phyloP scores from a whole-genome alignment of 2,797 vertebrate species.

The Enteromius radiatus region DNA sequence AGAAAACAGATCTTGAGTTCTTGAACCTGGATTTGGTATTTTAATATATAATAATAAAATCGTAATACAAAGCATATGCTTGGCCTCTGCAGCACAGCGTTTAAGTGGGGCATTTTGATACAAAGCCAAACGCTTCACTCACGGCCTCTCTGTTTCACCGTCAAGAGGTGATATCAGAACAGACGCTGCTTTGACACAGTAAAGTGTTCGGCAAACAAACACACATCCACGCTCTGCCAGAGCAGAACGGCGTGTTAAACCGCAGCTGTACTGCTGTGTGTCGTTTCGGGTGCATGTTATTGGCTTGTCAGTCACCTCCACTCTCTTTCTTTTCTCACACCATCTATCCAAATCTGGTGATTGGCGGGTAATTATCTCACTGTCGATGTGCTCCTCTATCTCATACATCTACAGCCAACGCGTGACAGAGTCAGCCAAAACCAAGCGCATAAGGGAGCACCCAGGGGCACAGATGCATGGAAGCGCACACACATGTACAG shows the following conservation, averaged over 20 bases:
- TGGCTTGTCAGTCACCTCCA: constrained; percentile 40
- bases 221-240: constrained; percentile 11
- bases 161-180: constrained; percentile 30
- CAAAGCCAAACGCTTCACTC: constrained; percentile 45
- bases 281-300: constrained; percentile 22
- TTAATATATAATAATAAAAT: constrained; percentile 56
- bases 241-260: constrained; percentile 18
- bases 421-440: constrained; percentile 43
- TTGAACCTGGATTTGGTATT: constrained; percentile 52
- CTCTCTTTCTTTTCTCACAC: constrained; percentile 11
- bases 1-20: constrained; percentile 30
- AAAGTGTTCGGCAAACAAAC: constrained; percentile 32
- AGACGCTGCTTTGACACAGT: constrained; percentile 32
- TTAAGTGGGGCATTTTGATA: constrained; percentile 34
- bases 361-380: constrained; percentile 59
- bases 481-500: constrained; percentile 2
- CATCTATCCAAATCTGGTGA: constrained; percentile 31
- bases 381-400: constrained; percentile 38
- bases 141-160: constrained; percentile 4
- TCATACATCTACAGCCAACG: constrained; percentile 38
- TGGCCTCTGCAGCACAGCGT: constrained; percentile 29
- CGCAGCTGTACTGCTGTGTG: not conserved
- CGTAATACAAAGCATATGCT: constrained; percentile 58
- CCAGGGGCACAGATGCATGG: not conserved
- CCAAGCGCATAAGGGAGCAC: not conserved